phyloP scores from a whole-genome alignment of 2,797 vertebrate species.

The Hylomyscus alleni region DNA sequence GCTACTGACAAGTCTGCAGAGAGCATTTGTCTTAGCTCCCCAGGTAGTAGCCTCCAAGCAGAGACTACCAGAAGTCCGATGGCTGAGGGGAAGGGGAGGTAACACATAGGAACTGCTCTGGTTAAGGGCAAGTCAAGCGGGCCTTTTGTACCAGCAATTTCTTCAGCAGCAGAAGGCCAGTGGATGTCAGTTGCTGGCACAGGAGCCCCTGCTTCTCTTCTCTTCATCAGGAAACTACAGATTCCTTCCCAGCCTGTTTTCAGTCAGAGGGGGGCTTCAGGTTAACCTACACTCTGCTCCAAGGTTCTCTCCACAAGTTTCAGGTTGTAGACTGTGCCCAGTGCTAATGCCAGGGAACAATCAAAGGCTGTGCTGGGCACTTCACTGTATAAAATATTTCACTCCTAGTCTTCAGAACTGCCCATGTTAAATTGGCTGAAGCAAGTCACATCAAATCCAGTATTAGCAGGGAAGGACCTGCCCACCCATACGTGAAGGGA shows the following conservation, averaged over 20 bases:
- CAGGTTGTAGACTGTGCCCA: background rate
- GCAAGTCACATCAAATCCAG: background rate
- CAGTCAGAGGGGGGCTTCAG: background rate
- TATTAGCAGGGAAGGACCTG: background rate
- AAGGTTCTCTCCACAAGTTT: background rate
- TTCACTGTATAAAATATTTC: background rate
- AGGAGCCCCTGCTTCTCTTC: background rate
- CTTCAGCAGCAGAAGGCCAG: background rate
- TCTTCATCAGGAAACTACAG: background rate
- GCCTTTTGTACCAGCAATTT: background rate
- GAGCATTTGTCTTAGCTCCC: too few relatives aligned
- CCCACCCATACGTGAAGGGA: background rate
- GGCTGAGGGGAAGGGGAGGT: too few relatives aligned
- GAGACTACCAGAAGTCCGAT: too few relatives aligned
- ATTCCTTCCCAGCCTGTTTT: background rate
- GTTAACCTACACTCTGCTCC: background rate
- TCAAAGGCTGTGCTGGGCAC: background rate
- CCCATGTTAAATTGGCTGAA: background rate
- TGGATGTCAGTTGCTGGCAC: too few relatives aligned
- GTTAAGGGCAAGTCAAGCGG: background rate
- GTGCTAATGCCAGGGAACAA: background rate
- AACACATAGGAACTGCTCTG: background rate
- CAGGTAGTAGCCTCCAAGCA: too few relatives aligned
- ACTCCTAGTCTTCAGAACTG: background rate
- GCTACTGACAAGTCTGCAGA: too few relatives aligned